Evolutionary conservation across 2,888 invertebrate species (phyloP), one percentile per base, ranked within the genome.

Genomic region (Timema podura): DNA sequence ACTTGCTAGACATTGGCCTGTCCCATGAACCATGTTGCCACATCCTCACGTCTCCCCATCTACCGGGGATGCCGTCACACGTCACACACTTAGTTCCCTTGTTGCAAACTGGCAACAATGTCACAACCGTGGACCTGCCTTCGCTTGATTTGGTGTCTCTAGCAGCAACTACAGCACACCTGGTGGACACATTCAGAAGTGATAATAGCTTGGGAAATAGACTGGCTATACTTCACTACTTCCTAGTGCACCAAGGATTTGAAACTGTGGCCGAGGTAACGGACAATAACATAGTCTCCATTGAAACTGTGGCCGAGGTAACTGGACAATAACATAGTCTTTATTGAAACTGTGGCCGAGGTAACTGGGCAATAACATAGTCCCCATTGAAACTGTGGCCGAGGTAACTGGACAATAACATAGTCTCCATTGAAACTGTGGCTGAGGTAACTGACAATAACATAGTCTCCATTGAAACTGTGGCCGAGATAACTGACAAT

Each of bases 1-100:
- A 96, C 78, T 82, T 95, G 46, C 83, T 96, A 68, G 95, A 96
- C 82, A 89, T 95, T 65, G 92, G 93, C 5, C 82, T 90, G 10
- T 87, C 88, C 76, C 95, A 94, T 80, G 93, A 94, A 79, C 94
- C 95, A 0, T 90, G 90, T 76, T 91, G 91, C 76, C 92, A 93
- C 77, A 87, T 93, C 68, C 69, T 74, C 15, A 83, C 89, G 64
- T 91, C 92, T 79, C 80, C 68, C 46, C 59, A 59, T n/a, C 86
- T 91, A 0, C 85, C 90, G 16, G 88, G 91, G 0, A 81, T 84
- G 57, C 81, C 83, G n/a, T 81, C 83, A 2, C 82, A 84, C 16
- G 84, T 87, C 5, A 87, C 87, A 0, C 87, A 89, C 74, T 82
- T 92, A n/a, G 89, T 91, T 0, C 90, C 91, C 0, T 80, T 89